These are phyloP conservation scores for Strigamia crassipes DNA, from an alignment of 2,888 invertebrate genomes.

Conservation along the genomic window DNA sequence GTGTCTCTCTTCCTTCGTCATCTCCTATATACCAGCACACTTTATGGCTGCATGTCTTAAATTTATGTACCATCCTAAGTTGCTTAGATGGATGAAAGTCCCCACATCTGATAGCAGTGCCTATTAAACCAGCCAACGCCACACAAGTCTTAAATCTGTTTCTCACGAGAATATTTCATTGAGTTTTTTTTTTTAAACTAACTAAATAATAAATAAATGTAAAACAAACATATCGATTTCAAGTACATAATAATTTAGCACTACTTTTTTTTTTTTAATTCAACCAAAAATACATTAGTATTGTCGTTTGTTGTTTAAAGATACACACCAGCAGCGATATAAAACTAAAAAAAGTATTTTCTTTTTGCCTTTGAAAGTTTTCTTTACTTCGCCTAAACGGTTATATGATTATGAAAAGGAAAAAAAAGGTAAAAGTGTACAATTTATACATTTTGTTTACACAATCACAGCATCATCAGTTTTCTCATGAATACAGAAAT, in stretches of 20 bases:
- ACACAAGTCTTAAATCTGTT: slow-evolving; percentile 36
- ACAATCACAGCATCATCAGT: not conserved
- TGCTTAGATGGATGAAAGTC: slow-evolving; percentile 36
- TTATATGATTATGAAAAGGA: not conserved
- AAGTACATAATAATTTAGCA: too few species aligned
- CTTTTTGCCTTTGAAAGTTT: not conserved
- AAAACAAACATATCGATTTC: too few species aligned
- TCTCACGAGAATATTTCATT: slow-evolving; percentile 25
- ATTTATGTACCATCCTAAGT: slow-evolving; percentile 42
- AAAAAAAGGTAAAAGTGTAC: not conserved
- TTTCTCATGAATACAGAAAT: slow-evolving; percentile 6
- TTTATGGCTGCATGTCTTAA: slow-evolving; percentile 39
- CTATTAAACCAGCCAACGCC: slow-evolving; percentile 25
- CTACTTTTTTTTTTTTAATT: too few species aligned
- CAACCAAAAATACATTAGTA: too few species aligned
- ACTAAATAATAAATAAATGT: not conserved
- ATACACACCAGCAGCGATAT: not conserved
- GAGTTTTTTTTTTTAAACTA: not conserved
- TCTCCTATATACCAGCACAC: slow-evolving; percentile 13
- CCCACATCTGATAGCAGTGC: slow-evolving; percentile 27
- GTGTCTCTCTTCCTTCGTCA: slow-evolving; percentile 33
- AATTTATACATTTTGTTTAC: slow-evolving; percentile 21
- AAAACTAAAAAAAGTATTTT: not conserved
- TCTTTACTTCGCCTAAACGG: not conserved
- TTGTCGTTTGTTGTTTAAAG: not conserved